phyloP scores from a whole-genome alignment of 1,140 invertebrate species.

The Melitaea cinxia region DNA sequence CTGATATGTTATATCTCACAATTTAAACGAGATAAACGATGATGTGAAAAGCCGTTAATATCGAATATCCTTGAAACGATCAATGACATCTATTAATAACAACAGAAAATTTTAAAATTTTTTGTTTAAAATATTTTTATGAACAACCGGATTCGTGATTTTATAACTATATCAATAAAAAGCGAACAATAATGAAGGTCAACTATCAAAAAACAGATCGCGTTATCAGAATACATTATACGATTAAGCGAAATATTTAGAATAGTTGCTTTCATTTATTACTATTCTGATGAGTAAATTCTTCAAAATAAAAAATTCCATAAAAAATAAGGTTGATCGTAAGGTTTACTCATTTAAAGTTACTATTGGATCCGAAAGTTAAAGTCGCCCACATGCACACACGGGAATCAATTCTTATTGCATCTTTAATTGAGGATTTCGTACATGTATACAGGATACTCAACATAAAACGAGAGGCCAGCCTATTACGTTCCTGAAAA shows the following conservation, averaged over 20 bases:
- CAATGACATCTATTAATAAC: conserved; percentile 45
- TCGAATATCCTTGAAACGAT: conserved; percentile 48
- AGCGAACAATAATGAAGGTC: conserved; percentile 18
- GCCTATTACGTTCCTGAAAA: too few species aligned
- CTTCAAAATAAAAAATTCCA: not conserved
- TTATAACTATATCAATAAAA: conserved; percentile 15
- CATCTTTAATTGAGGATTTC: not conserved
- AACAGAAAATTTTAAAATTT: conserved; percentile 19
- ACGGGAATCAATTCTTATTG: not conserved
- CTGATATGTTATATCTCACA: conserved; percentile 13
- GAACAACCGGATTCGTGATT: conserved; percentile 24
- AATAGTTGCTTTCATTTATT: not conserved
- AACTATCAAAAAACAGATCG: not conserved
- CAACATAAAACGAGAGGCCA: too few species aligned
- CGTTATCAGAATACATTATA: conserved; percentile 1
- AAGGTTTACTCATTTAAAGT: conserved; percentile 38
- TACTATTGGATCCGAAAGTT: conserved; percentile 28
- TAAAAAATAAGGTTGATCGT: conserved; percentile 26
- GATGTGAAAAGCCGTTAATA: conserved; percentile 31
- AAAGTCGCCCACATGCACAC: conserved; percentile 17
- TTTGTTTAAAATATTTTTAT: conserved; percentile 18
- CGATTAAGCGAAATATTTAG: not conserved
- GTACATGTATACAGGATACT: not conserved
- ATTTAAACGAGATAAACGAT: conserved; percentile 19
- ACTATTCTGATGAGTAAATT: not conserved